Evolutionary conservation across 1,140 invertebrate genomes (phyloP).

Genomic region (Andricus grossulariae): DNA sequence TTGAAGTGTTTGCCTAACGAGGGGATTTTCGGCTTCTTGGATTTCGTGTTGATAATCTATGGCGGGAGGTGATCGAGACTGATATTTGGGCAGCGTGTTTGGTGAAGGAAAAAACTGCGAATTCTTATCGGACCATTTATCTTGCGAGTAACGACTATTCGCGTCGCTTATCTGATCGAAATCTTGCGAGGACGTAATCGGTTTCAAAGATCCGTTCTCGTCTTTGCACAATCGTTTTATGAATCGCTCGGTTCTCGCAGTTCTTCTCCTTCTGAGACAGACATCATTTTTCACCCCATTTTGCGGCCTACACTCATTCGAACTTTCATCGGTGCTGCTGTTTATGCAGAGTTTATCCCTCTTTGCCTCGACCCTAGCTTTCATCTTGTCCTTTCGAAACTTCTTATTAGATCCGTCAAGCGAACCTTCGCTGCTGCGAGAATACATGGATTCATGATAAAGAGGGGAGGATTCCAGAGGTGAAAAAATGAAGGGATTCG

Average conservation of each 20-base stretch:
- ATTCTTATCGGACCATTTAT: slow-evolving; percentile 22
- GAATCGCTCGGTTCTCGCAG: slow-evolving; percentile 86
- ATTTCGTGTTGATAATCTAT: neutral
- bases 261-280: slow-evolving; percentile 77
- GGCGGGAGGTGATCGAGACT: neutral
- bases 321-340: slow-evolving; percentile 86
- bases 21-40: slow-evolving; percentile 29
- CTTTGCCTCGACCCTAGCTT: slow-evolving; percentile 80
- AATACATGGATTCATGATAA: slow-evolving; percentile 34
- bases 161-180: neutral
- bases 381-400: slow-evolving; percentile 78
- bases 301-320: slow-evolving; percentile 49
- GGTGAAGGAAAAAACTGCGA: neutral
- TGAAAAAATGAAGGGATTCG: slow-evolving; percentile 45
- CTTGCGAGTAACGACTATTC: neutral
- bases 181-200: slow-evolving; percentile 15
- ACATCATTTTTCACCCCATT: slow-evolving; percentile 77
- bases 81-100: neutral
- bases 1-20: slow-evolving; percentile 42
- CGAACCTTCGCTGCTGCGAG: slow-evolving; percentile 71
- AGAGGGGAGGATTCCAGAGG: neutral
- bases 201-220: slow-evolving; percentile 62
- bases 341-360: slow-evolving; percentile 78
- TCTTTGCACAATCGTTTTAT: slow-evolving; percentile 84
- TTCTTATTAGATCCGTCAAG: slow-evolving; percentile 77